phyloP scores from a whole-genome alignment of 2,797 vertebrate species.

The Poliocrania exsul region DNA sequence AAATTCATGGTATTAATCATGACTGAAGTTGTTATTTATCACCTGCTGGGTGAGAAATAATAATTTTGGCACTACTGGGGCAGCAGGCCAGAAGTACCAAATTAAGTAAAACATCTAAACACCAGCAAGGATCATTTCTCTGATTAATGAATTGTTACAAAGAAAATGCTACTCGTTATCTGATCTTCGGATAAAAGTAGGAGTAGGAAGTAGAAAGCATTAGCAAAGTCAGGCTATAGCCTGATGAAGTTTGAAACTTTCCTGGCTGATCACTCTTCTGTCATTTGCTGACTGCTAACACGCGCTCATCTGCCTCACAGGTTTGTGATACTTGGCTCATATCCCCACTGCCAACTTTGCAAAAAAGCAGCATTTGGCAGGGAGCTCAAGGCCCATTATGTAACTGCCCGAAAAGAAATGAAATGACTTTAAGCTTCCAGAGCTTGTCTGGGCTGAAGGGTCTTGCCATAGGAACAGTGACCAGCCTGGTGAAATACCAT shows the following conservation, averaged over 20 bases:
- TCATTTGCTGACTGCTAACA: neutral
- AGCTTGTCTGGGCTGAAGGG: conserved; percentile 37
- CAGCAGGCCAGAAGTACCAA: conserved; percentile 88
- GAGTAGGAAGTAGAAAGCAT: conserved; percentile 47
- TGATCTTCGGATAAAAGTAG: conserved; percentile 79
- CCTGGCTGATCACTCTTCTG: neutral
- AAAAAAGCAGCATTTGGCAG: neutral
- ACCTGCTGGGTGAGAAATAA: conserved; percentile 88
- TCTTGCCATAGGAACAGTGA: conserved; percentile 12
- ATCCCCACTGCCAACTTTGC: neutral
- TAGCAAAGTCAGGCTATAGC: conserved; percentile 42
- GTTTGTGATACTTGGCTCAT: neutral
- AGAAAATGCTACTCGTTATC: conserved; percentile 78
- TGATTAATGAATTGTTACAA: conserved; percentile 89
- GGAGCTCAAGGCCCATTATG: neutral
- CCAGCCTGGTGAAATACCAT: neutral
- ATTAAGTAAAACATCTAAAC: conserved; percentile 94
- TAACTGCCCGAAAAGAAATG: neutral
- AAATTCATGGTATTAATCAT: conserved; percentile 85
- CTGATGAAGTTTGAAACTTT: conserved; percentile 10
- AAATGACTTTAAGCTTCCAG: neutral
- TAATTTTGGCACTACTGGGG: conserved; percentile 89
- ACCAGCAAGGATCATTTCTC: conserved; percentile 84
- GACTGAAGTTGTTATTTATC: conserved; percentile 89
- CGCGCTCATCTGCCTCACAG: neutral